Evolutionary conservation across 2,888 invertebrate species (phyloP).

Genomic region (Saturnia japonica): DNA sequence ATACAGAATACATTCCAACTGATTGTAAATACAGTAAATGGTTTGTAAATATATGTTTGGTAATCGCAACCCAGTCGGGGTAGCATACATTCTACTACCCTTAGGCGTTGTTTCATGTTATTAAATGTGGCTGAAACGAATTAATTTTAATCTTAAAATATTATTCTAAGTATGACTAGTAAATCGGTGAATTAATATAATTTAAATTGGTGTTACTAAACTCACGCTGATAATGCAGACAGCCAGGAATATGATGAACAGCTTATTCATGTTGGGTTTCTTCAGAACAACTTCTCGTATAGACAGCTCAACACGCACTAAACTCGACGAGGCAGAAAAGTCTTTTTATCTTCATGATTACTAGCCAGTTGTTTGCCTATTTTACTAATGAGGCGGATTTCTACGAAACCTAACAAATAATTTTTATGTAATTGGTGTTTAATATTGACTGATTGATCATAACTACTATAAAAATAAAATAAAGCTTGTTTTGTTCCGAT

Average conservation of each 20-base stretch:
- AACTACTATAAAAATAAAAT: not conserved
- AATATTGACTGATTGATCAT: not conserved
- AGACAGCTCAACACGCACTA: not conserved
- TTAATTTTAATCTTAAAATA: no score
- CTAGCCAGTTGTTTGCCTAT: not conserved
- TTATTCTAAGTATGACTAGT: not conserved
- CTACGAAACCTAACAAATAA: not conserved
- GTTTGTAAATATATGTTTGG: no score
- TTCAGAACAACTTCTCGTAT: not conserved
- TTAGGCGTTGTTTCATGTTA: no score
- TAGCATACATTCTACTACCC: no score
- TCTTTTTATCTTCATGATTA: not conserved
- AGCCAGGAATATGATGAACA: conserved; percentile 1
- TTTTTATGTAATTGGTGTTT: not conserved
- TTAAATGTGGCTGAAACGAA: no score
- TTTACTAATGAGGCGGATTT: not conserved
- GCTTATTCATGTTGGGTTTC: conserved; percentile 2
- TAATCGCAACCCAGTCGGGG: not conserved
- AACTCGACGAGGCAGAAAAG: not conserved
- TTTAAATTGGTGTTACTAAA: no score
- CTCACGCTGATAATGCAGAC: conserved; percentile 11
- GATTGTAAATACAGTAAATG: not conserved
- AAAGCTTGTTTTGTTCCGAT: not conserved
- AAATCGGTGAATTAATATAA: not conserved
- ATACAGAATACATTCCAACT: no score